Conservation (phyloP, 2,113 vertebrate genomes). For the Scomber colias region DNA sequence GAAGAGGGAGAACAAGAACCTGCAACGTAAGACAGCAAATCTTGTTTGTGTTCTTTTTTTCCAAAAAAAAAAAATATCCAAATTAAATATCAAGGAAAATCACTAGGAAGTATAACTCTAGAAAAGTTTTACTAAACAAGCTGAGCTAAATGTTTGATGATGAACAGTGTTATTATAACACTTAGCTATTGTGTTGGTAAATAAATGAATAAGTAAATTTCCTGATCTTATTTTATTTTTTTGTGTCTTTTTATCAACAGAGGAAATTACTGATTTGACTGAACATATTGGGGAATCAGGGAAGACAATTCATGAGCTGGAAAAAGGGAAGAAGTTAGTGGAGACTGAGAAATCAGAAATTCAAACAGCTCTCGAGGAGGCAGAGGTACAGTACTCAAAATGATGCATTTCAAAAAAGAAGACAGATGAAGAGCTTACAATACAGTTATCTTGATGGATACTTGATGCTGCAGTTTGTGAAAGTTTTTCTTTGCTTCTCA, state of each 20-base stretch:
- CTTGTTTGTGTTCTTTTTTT: not conserved
- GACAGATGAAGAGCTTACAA: no score
- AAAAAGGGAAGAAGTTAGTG: slow-evolving; percentile 80
- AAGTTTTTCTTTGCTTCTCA: not conserved
- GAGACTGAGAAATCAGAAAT: slow-evolving; percentile 80
- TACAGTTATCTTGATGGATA: no score
- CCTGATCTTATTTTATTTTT: no score
- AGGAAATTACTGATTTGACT: slow-evolving; percentile 83
- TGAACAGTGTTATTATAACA: no score
- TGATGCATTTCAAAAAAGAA: not conserved
- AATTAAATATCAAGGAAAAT: not conserved
- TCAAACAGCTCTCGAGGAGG: slow-evolving; percentile 83
- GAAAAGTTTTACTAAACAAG: no score
- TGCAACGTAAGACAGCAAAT: slow-evolving; percentile 76
- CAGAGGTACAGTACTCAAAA: slow-evolving; percentile 80
- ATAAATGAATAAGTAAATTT: no score
- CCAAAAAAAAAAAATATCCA: not conserved
- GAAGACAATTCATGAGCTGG: slow-evolving; percentile 84
- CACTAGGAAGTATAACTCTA: not conserved
- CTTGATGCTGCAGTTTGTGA: not conserved
- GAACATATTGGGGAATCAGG: slow-evolving; percentile 81
- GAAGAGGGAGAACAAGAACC: slow-evolving; percentile 88
- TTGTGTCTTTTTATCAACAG: slow-evolving; percentile 47
- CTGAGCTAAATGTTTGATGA: no score
- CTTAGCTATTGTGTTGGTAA: no score